Evolutionary conservation across 2,888 invertebrate genomes (phyloP).

Genomic region (Cantharis flavilabris): DNA sequence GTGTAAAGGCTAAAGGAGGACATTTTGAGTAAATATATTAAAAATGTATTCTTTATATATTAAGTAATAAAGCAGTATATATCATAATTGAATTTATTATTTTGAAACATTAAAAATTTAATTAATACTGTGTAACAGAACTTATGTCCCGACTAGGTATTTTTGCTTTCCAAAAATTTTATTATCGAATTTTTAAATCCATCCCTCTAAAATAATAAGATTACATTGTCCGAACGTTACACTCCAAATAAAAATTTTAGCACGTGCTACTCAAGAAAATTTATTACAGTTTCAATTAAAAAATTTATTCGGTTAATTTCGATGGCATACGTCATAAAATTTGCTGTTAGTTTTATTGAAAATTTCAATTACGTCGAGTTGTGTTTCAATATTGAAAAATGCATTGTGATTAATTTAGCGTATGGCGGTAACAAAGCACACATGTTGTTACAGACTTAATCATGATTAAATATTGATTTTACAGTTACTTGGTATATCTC

Average conservation of each 20-base stretch:
- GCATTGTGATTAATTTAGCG: slow-evolving; percentile 52
- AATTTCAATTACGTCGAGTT: slow-evolving; percentile 50
- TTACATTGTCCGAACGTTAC: background rate
- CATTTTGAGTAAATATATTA: too few relatives aligned
- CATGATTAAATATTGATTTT: slow-evolving; percentile 53
- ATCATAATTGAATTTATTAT: too few relatives aligned
- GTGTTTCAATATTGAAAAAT: slow-evolving; percentile 49
- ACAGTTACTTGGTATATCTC: slow-evolving; percentile 43
- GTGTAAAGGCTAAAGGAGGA: too few relatives aligned
- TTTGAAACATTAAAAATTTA: too few relatives aligned
- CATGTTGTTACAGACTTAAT: slow-evolving; percentile 48
- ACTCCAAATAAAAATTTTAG: background rate
- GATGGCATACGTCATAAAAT: slow-evolving; percentile 44
- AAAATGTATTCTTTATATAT: too few relatives aligned
- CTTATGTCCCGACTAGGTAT: too few relatives aligned
- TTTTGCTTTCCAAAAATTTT: background rate
- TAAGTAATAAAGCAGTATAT: too few relatives aligned
- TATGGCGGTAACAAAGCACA: slow-evolving; percentile 46
- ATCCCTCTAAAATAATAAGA: background rate
- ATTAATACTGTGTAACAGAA: too few relatives aligned
- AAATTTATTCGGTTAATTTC: slow-evolving; percentile 40
- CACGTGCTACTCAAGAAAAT: background rate
- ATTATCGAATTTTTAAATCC: background rate
- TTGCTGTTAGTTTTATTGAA: slow-evolving; percentile 50
- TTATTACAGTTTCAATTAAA: slow-evolving; percentile 25